These are phyloP conservation scores for Tinea trinotella DNA, from an alignment of 2,888 invertebrate species.

Conservation along the genomic window DNA sequence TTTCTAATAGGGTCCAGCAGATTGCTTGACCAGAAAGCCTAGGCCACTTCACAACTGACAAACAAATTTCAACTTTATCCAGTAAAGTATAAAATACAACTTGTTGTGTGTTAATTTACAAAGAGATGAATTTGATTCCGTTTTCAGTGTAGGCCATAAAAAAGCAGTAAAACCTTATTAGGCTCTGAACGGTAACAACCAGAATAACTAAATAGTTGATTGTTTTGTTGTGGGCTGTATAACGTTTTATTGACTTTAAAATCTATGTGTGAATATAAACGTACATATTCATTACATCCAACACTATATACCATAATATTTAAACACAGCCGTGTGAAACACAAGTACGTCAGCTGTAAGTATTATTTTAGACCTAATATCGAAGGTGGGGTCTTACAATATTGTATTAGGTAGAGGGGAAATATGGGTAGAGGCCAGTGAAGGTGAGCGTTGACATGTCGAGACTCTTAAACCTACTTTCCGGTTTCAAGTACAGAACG, in stretches of 20 bases:
- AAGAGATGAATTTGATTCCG: background rate
- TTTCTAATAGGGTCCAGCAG: constrained; percentile 6
- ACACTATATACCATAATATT: too few species aligned
- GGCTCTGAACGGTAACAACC: background rate
- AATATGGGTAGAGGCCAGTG: too few species aligned
- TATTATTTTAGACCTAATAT: too few species aligned
- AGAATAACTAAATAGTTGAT: constrained; percentile 10
- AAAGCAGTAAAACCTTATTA: constrained; percentile 14
- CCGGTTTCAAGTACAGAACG: too few species aligned
- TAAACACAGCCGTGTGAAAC: too few species aligned
- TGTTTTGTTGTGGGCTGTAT: background rate
- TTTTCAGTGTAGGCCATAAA: constrained; percentile 2
- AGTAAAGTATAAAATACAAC: background rate
- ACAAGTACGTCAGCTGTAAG: too few species aligned
- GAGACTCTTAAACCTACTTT: too few species aligned
- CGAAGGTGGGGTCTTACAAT: too few species aligned
- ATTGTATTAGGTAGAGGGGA: too few species aligned
- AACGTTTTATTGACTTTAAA: background rate
- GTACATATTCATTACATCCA: too few species aligned
- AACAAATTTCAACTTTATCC: background rate
- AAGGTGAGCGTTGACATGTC: too few species aligned
- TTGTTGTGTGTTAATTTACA: background rate
- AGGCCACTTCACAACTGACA: background rate
- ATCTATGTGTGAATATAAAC: background rate
- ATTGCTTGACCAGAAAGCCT: background rate